phyloP scores from a whole-genome alignment of 2,113 vertebrate species.

The Gavialis gangeticus region DNA sequence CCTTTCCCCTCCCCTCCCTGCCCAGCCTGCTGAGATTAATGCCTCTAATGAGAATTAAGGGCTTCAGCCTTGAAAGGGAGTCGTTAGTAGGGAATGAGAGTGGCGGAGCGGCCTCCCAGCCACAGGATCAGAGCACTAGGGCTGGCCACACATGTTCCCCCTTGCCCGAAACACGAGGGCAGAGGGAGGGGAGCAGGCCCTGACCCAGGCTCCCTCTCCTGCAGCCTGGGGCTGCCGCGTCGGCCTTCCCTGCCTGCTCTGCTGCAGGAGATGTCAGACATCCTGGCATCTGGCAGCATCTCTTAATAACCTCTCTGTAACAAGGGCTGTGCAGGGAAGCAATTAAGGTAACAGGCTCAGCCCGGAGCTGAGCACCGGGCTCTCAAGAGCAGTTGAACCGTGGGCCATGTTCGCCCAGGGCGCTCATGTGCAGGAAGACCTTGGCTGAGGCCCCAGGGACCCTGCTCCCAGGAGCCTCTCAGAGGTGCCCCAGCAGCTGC shows the following conservation, averaged over 20 bases:
- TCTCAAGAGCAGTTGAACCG: background rate
- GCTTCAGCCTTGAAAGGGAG: background rate
- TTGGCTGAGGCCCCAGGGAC: too few relatives aligned
- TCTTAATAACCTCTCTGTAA: background rate
- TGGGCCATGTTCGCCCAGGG: too few relatives aligned
- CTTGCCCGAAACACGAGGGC: background rate
- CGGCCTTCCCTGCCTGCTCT: background rate
- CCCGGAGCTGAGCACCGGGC: accelerated
- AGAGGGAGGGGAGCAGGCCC: background rate
- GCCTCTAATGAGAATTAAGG: accelerated
- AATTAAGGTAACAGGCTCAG: accelerated
- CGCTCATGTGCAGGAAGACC: too few relatives aligned
- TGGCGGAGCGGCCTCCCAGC: background rate
- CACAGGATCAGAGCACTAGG: background rate
- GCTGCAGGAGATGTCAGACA: background rate
- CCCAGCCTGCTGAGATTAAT: accelerated
- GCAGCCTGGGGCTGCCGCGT: too few relatives aligned
- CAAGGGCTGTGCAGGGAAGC: accelerated
- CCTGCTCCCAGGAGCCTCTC: too few relatives aligned
- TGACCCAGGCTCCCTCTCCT: too few relatives aligned
- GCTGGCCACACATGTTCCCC: background rate
- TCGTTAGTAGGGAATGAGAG: background rate
- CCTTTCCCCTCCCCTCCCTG: background rate
- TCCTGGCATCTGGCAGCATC: background rate
- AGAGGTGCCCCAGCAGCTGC: too few relatives aligned